Conservation (phyloP, 2,113 vertebrate genomes). For the Megalops atlanticus region DNA sequence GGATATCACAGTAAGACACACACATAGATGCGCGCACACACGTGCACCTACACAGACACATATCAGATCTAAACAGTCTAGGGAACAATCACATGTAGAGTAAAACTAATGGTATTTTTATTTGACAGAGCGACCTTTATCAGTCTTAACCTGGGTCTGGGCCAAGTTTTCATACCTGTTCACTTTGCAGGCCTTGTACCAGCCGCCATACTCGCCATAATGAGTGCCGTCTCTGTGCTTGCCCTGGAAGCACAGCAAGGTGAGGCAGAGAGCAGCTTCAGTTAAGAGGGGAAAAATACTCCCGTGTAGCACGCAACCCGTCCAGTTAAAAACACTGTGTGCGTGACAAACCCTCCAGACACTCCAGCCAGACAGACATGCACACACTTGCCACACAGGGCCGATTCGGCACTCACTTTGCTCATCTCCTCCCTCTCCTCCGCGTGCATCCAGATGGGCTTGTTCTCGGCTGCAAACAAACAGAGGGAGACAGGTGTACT, state of each 20-base stretch:
- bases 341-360: neutral
- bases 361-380: too few species aligned
- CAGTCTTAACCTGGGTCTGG: too few species aligned
- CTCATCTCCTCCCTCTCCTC: constrained; percentile 96
- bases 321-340: neutral
- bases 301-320: too few species aligned
- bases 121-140: too few species aligned
- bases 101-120: too few species aligned
- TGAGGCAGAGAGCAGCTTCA: neutral
- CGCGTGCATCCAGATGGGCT: constrained; percentile 97
- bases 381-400: too few species aligned
- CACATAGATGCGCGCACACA: constrained; percentile 12
- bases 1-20: too few species aligned
- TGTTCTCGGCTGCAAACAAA: constrained; percentile 84
- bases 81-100: neutral
- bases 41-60: constrained; percentile 8
- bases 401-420: constrained; percentile 76
- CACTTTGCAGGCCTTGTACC: constrained; percentile 98
- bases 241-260: constrained; percentile 71
- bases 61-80: neutral
- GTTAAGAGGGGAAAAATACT: constrained; percentile 27
- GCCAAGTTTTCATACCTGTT: constrained; percentile 84
- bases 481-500: constrained; percentile 33
- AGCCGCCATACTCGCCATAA: constrained; percentile 93
- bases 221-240: constrained; percentile 85